A percentile compares a stretch with the other conserved stretches of the same genome.
These are phyloP conservation scores for Odobenus rosmarus DNA, from an alignment of 2,113 vertebrate genomes.

Conservation along the genomic window DNA sequence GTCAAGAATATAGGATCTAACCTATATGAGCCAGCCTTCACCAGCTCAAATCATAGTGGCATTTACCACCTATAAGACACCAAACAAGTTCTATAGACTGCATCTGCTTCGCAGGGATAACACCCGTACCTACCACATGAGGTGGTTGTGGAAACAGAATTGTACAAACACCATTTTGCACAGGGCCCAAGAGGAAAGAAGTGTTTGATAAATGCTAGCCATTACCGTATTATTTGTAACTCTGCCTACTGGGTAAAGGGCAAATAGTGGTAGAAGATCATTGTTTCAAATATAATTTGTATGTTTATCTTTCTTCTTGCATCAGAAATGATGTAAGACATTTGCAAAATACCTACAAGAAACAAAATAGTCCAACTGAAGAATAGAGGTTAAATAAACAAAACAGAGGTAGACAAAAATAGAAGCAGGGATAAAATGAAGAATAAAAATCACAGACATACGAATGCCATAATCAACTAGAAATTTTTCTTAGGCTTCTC, in stretches of 20 bases:
- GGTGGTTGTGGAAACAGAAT: not conserved
- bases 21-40: not conserved
- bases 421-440: not conserved
- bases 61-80: not conserved
- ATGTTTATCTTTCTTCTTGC: conserved; percentile 40
- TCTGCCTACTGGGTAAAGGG: not conserved
- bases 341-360: not conserved
- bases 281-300: not conserved
- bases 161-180: not conserved
- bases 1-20: not conserved
- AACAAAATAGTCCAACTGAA: not conserved
- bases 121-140: not conserved
- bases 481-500: not conserved
- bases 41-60: not conserved
- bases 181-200: not conserved
- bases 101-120: not conserved
- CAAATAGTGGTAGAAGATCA: not conserved
- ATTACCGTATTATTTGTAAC: not conserved
- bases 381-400: not conserved
- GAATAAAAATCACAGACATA: not conserved
- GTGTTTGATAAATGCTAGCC: not conserved
- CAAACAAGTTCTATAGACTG: not conserved
- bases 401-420: not conserved
- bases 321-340: not conserved
- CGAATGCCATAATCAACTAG: not conserved